A percentile compares a stretch with the other conserved stretches of the same genome.
Conservation (phyloP, 2,888 invertebrate species). For the Leptopterna dolabrata region DNA sequence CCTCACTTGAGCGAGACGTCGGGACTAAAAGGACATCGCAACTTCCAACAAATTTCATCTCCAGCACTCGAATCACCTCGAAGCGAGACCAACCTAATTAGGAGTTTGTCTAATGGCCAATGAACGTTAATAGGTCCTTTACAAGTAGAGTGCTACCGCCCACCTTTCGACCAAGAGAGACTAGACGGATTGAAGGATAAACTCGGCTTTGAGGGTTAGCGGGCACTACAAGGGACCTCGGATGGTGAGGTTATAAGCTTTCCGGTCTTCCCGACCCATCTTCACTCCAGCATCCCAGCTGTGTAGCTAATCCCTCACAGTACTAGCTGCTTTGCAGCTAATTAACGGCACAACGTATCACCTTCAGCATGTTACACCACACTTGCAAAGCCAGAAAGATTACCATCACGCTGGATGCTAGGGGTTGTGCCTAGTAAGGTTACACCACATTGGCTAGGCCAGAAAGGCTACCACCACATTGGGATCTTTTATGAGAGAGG, state of each 20-base stretch:
- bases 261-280: not conserved
- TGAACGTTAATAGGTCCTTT: constrained; percentile 5
- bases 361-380: too few species aligned
- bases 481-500: too few species aligned
- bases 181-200: not conserved
- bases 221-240: not conserved
- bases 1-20: too few species aligned
- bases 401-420: too few species aligned
- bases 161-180: not conserved
- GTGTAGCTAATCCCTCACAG: not conserved
- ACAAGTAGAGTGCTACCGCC: not conserved
- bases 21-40: too few species aligned
- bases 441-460: too few species aligned
- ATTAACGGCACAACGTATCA: not conserved
- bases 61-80: not conserved
- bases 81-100: not conserved
- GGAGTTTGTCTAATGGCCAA: not conserved
- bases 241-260: not conserved
- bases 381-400: too few species aligned
- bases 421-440: too few species aligned
- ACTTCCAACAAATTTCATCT: too few species aligned
- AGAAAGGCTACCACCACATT: too few species aligned
- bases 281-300: not conserved
- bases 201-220: not conserved
- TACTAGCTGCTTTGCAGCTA: not conserved